Percentiles rank a stretch among this genome's conserved stretches.
Evolutionary conservation across 2,797 vertebrate species (phyloP).

Genomic region (Tenualosa thibaudeaui): DNA sequence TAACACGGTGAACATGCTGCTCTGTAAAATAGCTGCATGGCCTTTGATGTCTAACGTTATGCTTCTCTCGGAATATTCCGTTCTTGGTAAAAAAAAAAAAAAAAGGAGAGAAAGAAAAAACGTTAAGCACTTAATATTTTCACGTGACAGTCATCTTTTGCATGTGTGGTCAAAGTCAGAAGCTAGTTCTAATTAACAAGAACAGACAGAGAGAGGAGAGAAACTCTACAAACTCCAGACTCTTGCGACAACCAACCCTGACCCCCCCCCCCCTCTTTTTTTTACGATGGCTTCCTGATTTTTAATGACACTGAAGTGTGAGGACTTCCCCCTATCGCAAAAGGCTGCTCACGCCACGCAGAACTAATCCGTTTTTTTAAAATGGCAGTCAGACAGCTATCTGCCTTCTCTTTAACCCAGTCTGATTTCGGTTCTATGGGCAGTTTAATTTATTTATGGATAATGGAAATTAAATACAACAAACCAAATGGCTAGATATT

Average conservation of each 20-base stretch:
- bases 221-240: not conserved
- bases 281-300: conserved; percentile 71
- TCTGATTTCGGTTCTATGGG: not conserved
- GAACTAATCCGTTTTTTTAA: not conserved
- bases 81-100: not conserved
- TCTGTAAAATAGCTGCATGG: not conserved
- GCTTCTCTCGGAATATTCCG: not conserved
- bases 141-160: not conserved
- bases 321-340: conserved; percentile 53
- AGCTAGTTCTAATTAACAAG: not conserved
- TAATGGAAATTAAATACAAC: not conserved
- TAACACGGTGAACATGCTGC: not conserved
- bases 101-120: not conserved
- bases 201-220: not conserved
- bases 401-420: not conserved
- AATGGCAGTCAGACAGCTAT: not conserved
- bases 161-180: not conserved
- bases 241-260: not conserved
- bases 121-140: not conserved
- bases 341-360: not conserved
- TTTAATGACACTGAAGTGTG: conserved; percentile 67
- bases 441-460: not conserved
- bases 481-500: not conserved
- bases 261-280: conserved; percentile 61
- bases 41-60: not conserved